Evolutionary conservation across 2,888 invertebrate species (phyloP).

Genomic region (Drosophila conformis): DNA sequence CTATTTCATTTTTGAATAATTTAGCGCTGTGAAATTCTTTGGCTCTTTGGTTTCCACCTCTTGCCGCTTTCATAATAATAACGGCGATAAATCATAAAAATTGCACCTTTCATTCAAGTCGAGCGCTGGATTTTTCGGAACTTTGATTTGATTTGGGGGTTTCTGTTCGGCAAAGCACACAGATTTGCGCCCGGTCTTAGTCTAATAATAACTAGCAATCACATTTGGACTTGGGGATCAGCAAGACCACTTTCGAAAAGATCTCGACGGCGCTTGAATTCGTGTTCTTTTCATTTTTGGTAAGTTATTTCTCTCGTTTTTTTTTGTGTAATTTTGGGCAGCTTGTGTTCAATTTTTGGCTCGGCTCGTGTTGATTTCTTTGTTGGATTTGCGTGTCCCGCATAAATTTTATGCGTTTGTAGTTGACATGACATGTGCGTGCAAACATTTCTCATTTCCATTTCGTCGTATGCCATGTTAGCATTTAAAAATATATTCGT

Average conservation of each 20-base stretch:
- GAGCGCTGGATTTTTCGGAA: conserved; percentile 54
- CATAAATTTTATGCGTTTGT: conserved; percentile 80
- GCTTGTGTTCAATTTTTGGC: conserved; percentile 59
- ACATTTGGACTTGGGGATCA: conserved; percentile 30
- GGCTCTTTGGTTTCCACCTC: conserved; percentile 49
- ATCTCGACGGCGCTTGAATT: conserved; percentile 41
- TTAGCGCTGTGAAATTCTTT: conserved; percentile 75
- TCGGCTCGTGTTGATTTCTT: conserved; percentile 59
- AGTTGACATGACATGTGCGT: conserved; percentile 81
- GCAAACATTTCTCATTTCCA: conserved; percentile 80
- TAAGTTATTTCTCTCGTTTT: not conserved
- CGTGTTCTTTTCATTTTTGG: conserved; percentile 28
- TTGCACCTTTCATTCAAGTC: conserved; percentile 84
- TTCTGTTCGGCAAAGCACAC: conserved; percentile 14
- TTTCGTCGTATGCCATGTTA: conserved; percentile 79
- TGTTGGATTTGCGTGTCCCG: conserved; percentile 75
- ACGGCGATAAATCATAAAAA: conserved; percentile 84
- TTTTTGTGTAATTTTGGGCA: conserved; percentile 42
- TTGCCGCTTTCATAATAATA: conserved; percentile 82
- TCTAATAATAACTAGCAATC: conserved; percentile 49
- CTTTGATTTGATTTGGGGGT: conserved; percentile 59
- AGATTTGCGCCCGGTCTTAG: conserved; percentile 38
- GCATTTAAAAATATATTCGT: conserved; percentile 78
- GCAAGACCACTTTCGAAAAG: conserved; percentile 34
- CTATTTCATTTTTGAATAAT: conserved; percentile 75